Conservation (phyloP, 2,888 invertebrate species). For the Alcis repandata region DNA sequence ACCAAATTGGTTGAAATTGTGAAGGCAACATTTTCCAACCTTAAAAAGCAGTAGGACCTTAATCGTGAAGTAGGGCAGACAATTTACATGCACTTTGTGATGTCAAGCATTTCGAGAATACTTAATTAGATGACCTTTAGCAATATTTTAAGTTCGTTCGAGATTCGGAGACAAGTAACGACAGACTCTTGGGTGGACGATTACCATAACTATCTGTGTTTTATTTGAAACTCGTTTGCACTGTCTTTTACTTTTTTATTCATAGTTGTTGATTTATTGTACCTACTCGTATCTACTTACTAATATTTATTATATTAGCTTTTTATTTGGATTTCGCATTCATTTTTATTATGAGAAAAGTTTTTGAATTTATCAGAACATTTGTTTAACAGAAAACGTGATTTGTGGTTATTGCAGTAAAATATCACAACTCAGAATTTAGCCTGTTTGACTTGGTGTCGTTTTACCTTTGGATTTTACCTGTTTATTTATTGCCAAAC, state of each 20-base stretch:
- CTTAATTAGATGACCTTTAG: conserved; percentile 1
- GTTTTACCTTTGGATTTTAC: too few species aligned
- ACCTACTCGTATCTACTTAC: neutral
- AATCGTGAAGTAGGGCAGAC: neutral
- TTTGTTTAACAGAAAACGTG: too few species aligned
- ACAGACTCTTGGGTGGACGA: neutral
- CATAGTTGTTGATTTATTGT: neutral
- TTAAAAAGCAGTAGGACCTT: neutral
- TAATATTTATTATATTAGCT: too few species aligned
- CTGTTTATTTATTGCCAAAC: too few species aligned
- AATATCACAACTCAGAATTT: too few species aligned
- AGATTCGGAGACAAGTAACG: neutral
- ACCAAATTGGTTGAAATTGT: neutral
- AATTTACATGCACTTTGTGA: neutral
- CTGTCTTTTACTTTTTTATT: neutral
- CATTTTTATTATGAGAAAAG: too few species aligned
- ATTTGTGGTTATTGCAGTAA: too few species aligned
- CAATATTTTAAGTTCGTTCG: neutral
- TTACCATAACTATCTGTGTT: neutral
- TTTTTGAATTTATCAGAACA: too few species aligned
- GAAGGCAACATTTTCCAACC: neutral
- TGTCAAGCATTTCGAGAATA: neutral
- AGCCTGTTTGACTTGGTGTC: too few species aligned
- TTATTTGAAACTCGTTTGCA: neutral
- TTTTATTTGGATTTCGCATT: too few species aligned